Evolutionary conservation across 2,797 vertebrate species (phyloP).

Genomic region (Lagodon rhomboides): DNA sequence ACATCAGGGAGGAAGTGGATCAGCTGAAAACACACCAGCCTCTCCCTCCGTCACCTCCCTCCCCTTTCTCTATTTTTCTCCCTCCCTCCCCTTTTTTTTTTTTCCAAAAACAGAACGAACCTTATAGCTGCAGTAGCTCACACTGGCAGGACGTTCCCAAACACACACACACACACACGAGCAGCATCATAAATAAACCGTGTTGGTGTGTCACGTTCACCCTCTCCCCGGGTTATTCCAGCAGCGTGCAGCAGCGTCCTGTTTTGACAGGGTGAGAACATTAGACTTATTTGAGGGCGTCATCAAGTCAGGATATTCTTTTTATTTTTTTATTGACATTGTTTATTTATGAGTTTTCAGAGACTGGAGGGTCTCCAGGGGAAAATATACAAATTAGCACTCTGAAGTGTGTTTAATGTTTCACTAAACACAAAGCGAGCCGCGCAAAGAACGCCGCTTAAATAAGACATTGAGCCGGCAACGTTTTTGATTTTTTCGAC

Average conservation of each 20-base stretch:
- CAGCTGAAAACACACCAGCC: constrained; percentile 78
- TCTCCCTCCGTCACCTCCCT: constrained; percentile 60
- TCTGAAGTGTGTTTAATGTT: constrained; percentile 20
- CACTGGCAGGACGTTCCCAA: constrained; percentile 11
- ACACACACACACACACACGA: constrained; percentile 12
- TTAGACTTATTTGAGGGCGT: constrained; percentile 29
- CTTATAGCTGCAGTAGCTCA: constrained; percentile 45
- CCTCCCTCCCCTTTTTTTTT: constrained; percentile 1
- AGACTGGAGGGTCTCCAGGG: background rate
- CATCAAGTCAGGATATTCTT: constrained; percentile 21
- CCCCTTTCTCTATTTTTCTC: constrained; percentile 49
- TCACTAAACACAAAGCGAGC: constrained; percentile 1
- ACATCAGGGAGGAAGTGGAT: constrained; percentile 80
- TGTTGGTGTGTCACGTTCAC: constrained; percentile 13
- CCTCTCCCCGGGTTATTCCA: constrained; percentile 42
- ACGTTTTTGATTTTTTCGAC: background rate
- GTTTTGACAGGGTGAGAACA: constrained; percentile 4
- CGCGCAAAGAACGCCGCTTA: background rate
- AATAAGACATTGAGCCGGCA: background rate
- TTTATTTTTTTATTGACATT: constrained; percentile 26
- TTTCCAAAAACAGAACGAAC: constrained; percentile 23
- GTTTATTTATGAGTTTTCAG: constrained; percentile 20
- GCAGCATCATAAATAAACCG: constrained; percentile 45
- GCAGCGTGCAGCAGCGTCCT: background rate
- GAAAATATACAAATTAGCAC: constrained; percentile 2